These are phyloP conservation scores for Leucopsar rothschildi DNA, from an alignment of 2,113 vertebrate species.

Conservation along the genomic window DNA sequence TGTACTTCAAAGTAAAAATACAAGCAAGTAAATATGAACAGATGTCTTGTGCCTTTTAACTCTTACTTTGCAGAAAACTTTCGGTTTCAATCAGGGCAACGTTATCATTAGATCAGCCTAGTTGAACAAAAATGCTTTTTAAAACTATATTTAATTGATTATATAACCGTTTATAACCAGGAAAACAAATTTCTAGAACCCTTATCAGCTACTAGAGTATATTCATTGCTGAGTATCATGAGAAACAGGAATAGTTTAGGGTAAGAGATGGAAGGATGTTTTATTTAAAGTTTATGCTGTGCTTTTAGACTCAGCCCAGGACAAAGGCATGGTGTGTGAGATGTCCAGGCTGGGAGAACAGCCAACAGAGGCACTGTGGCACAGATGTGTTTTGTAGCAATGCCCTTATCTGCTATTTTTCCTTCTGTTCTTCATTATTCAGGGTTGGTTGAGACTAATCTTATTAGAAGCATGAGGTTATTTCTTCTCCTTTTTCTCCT, in stretches of 20 bases:
- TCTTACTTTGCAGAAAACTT: background rate
- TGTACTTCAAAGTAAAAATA: constrained; percentile 6
- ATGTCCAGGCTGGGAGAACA: background rate
- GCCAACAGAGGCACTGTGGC: background rate
- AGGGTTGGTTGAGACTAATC: background rate
- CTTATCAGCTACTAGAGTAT: background rate
- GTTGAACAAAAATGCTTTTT: background rate
- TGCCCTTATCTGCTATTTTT: background rate
- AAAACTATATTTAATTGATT: constrained; percentile 6
- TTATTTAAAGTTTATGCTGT: background rate
- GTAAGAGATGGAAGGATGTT: background rate
- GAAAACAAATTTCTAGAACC: background rate
- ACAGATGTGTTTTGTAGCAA: background rate
- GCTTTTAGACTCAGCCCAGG: background rate
- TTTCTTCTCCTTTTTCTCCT: background rate
- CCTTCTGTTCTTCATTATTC: background rate
- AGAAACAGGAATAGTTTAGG: background rate
- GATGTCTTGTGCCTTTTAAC: background rate
- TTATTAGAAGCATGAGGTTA: background rate
- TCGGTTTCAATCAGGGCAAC: background rate
- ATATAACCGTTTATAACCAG: background rate
- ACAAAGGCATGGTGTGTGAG: background rate
- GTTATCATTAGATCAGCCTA: background rate
- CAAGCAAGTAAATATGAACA: constrained; percentile 28
- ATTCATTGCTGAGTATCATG: background rate